Evolutionary conservation across 2,797 vertebrate genomes (phyloP).

Genomic region (Melanotaenia maccullochi): DNA sequence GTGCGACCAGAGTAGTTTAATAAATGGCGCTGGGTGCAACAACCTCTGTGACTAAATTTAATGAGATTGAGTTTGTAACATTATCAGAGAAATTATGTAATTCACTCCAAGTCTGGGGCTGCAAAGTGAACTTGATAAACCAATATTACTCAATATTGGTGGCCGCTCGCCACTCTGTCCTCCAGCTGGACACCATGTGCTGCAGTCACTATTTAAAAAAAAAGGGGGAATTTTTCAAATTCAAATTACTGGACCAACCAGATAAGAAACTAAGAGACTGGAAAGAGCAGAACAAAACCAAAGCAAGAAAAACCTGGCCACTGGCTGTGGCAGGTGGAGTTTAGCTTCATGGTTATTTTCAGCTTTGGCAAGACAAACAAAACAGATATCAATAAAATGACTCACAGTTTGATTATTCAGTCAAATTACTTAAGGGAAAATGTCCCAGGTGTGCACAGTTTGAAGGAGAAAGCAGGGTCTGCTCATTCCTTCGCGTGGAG

Average conservation of each 20-base stretch:
- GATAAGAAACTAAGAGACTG: neutral
- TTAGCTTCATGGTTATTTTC: slow-evolving; percentile 28
- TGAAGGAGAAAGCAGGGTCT: slow-evolving; percentile 39
- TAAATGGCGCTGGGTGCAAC: too few relatives aligned
- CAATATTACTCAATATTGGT: too few relatives aligned
- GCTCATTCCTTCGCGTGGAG: slow-evolving; percentile 36
- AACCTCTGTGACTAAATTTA: too few relatives aligned
- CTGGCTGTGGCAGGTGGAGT: neutral
- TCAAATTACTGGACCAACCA: slow-evolving; percentile 4
- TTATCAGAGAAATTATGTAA: too few relatives aligned
- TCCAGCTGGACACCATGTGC: too few relatives aligned
- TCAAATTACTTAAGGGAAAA: slow-evolving; percentile 22
- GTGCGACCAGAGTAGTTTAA: too few relatives aligned
- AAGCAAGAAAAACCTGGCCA: neutral
- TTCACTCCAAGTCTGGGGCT: too few relatives aligned
- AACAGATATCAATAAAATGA: slow-evolving; percentile 53
- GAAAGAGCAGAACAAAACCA: slow-evolving; percentile 1
- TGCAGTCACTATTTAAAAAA: too few relatives aligned
- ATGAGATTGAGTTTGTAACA: too few relatives aligned
- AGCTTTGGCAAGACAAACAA: slow-evolving; percentile 44
- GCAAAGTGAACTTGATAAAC: too few relatives aligned
- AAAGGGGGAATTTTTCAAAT: neutral
- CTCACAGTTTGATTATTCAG: slow-evolving; percentile 51
- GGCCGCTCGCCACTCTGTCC: too few relatives aligned
- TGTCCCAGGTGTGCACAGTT: slow-evolving; percentile 21